These are phyloP conservation scores for Hassar affinis DNA, from an alignment of 2,113 vertebrate genomes.

Conservation along the genomic window DNA sequence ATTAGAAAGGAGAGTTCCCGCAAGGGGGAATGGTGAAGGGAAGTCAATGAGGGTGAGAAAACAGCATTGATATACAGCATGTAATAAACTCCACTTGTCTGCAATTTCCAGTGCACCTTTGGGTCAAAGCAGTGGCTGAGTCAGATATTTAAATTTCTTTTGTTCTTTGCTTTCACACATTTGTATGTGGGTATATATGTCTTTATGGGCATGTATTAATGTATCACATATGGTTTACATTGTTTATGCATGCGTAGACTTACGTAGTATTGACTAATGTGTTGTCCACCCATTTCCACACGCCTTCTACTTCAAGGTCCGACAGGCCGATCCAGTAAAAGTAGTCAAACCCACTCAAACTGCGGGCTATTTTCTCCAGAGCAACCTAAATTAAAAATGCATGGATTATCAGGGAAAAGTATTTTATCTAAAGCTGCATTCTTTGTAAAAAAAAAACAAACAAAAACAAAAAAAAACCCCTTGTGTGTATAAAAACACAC, in stretches of 20 bases:
- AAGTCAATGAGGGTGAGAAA: slow-evolving; percentile 12
- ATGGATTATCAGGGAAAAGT: too few species aligned
- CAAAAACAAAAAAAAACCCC: not conserved
- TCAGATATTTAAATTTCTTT: not conserved
- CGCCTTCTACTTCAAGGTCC: slow-evolving; percentile 55
- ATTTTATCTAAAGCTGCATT: too few species aligned
- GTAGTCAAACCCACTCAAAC: slow-evolving; percentile 49
- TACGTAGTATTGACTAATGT: slow-evolving; percentile 59
- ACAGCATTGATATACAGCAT: slow-evolving; percentile 1
- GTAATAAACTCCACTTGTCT: not conserved
- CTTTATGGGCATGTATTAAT: not conserved
- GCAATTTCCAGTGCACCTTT: not conserved
- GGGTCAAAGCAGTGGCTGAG: not conserved
- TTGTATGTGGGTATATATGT: too few species aligned
- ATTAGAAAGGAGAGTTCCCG: not conserved
- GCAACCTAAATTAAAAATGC: slow-evolving; percentile 45
- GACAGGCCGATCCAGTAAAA: slow-evolving; percentile 61
- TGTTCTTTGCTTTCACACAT: not conserved
- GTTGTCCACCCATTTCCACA: slow-evolving; percentile 69
- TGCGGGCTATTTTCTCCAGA: slow-evolving; percentile 52
- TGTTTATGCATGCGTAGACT: not conserved
- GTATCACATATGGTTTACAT: not conserved
- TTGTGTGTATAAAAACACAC: not conserved
- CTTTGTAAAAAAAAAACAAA: not conserved
- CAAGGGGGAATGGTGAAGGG: not conserved